A percentile compares a stretch with the other conserved stretches of the same genome.
Conservation (phyloP, 2,888 invertebrate genomes). For the Zelleria hepariella region DNA sequence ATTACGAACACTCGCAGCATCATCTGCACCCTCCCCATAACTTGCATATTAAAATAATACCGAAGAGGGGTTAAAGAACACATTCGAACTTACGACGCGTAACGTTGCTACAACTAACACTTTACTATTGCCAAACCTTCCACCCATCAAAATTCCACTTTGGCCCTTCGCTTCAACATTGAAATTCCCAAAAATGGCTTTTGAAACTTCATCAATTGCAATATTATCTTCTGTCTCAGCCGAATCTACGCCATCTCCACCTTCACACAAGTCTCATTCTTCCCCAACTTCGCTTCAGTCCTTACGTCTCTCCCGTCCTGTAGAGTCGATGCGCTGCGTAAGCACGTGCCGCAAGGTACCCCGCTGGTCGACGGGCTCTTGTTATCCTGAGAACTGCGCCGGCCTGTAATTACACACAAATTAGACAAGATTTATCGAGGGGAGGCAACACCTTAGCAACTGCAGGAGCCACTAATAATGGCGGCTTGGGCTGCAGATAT, state of each 20-base stretch:
- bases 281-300: slow-evolving; percentile 23
- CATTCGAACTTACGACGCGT: slow-evolving; percentile 58
- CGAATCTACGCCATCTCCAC: slow-evolving; percentile 16
- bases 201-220: slow-evolving; percentile 30
- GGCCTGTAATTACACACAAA: slow-evolving; percentile 72
- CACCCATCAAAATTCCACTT: slow-evolving; percentile 38
- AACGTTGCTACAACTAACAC: slow-evolving; percentile 43
- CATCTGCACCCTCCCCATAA: slow-evolving; percentile 41
- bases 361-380: slow-evolving; percentile 68
- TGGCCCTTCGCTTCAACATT: slow-evolving; percentile 33
- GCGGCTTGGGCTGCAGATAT: slow-evolving; percentile 60
- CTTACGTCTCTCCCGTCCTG: slow-evolving; percentile 24
- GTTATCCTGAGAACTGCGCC: slow-evolving; percentile 64
- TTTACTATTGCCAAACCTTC: slow-evolving; percentile 48
- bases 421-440: slow-evolving; percentile 72
- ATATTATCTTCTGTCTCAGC: slow-evolving; percentile 12
- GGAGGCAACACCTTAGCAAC: slow-evolving; percentile 70
- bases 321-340: slow-evolving; percentile 44
- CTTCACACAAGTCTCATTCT: slow-evolving; percentile 21
- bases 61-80: slow-evolving; percentile 60
- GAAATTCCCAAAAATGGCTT: slow-evolving; percentile 30
- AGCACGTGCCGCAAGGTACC: slow-evolving; percentile 64
- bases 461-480: slow-evolving; percentile 68
- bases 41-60: slow-evolving; percentile 59
- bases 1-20: slow-evolving; percentile 46